A percentile compares a stretch with the other conserved stretches of the same genome.
These are phyloP conservation scores for Sebastes alutus DNA, from an alignment of 2,797 vertebrate species.

Conservation along the genomic window DNA sequence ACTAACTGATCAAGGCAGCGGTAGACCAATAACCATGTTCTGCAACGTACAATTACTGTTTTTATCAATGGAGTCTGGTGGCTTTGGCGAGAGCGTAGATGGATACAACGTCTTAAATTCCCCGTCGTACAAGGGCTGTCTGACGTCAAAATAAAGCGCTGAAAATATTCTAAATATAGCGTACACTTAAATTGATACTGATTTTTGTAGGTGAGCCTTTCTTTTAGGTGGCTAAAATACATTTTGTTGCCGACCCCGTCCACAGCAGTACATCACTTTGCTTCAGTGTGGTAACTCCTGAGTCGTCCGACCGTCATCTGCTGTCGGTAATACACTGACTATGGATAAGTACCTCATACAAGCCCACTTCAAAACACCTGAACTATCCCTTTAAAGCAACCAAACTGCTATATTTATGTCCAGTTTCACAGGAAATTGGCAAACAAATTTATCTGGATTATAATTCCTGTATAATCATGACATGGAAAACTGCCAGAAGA, in stretches of 20 bases:
- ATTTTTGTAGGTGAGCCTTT: not conserved
- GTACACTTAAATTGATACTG: fast-evolving
- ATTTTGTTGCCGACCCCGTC: not conserved
- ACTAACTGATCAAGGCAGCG: fast-evolving
- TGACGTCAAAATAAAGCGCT: no score
- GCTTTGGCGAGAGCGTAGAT: no score
- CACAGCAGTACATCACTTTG: no score
- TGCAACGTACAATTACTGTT: fast-evolving
- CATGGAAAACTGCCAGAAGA: not conserved
- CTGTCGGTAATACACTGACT: not conserved
- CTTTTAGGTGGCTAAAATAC: not conserved
- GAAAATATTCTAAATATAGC: not conserved
- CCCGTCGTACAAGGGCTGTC: no score
- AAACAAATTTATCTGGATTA: not conserved
- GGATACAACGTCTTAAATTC: no score
- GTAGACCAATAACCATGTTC: no score
- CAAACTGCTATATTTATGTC: not conserved
- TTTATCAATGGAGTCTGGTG: no score
- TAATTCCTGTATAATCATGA: no score
- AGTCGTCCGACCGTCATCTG: no score
- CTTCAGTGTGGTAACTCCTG: no score
- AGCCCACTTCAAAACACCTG: not conserved
- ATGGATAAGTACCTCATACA: not conserved
- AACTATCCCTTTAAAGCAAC: not conserved
- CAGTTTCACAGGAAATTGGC: not conserved